Base-by-base conservation (phyloP, 1,140 invertebrate species). In the Drosophila baimaii region DNA sequence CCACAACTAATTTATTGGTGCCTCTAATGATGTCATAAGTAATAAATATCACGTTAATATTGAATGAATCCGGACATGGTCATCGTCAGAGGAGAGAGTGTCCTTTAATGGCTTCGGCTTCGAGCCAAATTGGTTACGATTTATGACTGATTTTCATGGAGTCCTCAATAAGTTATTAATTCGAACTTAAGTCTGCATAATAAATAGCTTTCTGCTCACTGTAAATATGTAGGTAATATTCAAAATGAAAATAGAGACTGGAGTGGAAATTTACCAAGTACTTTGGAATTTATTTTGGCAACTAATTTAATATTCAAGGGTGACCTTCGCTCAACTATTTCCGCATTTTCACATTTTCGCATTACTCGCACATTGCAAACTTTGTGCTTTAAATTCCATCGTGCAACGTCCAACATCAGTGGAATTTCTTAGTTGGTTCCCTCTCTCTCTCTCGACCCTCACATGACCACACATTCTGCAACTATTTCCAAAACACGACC, bases 1-100 rank as follows among this genome's bases (percentile, higher is more conserved):
- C 46, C 46, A 5, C 10, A 31, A 15, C 66, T 70, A 52, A 70
- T 71, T 71, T 71, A 56, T 71, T 47, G 39, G 39, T 31, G 7
- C 65, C 15, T 33, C 33, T 71, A 71, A 71, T 59, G 17, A 72
- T 59, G 33, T 35, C 43, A 71, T 49, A 72, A 65, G 44, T 39
- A 31, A 68, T 65, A 65, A 68, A 68, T 41, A 33, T 31, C 25
- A n/a, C 46, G 52, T 63, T 21, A 21, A 25, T 51, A 52, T 25
- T 39, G 33, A 62, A 37, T 51, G 46, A 29, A 17, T 27, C n/a
- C 19, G 15, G 8, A 3, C 12, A 8, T 6, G 21, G 21, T 17
- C 63, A 62, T 64, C 3, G 13, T 43, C 27, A 25, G 25, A 17
- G 17, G 8, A 33, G 23, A 27, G 37, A 13, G 3, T 41, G 39